A percentile compares a stretch with the other conserved stretches of the same genome.
Conservation (phyloP, 2,888 invertebrate genomes). For the Trachelus stipa region DNA sequence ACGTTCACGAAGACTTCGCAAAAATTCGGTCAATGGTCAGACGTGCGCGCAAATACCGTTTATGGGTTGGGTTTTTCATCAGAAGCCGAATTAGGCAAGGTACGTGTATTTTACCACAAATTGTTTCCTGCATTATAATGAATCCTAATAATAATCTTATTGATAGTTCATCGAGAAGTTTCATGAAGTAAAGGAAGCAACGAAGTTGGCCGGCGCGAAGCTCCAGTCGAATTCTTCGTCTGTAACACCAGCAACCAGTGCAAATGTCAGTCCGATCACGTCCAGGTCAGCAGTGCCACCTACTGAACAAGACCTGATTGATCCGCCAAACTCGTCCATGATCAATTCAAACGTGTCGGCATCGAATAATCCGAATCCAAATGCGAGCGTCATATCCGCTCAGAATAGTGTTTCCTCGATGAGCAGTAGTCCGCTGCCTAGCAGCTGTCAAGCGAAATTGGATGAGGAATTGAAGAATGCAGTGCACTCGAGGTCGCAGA, state of each 20-base stretch:
- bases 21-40: conserved; percentile 99
- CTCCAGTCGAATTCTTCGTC: conserved; percentile 73
- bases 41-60: conserved; percentile 95
- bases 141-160: conserved; percentile 6
- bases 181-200: conserved; percentile 97
- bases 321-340: conserved; percentile 70
- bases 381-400: conserved; percentile 62
- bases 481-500: conserved; percentile 62
- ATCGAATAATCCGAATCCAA: conserved; percentile 63
- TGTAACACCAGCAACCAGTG: conserved; percentile 87
- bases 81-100: conserved; percentile 94
- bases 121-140: background rate
- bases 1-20: conserved; percentile 99
- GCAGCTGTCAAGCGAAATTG: conserved; percentile 56
- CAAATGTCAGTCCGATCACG: conserved; percentile 88
- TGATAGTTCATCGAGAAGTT: conserved; percentile 96
- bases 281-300: conserved; percentile 72
- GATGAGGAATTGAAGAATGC: conserved; percentile 61
- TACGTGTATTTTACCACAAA: conserved; percentile 54
- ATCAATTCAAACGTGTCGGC: conserved; percentile 64
- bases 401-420: conserved; percentile 63
- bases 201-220: conserved; percentile 78
- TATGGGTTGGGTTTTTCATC: conserved; percentile 97
- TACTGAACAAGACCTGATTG: conserved; percentile 67
- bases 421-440: conserved; percentile 63